These are phyloP conservation scores for Melieria picta DNA, from an alignment of 2,888 invertebrate genomes.

Conservation along the genomic window DNA sequence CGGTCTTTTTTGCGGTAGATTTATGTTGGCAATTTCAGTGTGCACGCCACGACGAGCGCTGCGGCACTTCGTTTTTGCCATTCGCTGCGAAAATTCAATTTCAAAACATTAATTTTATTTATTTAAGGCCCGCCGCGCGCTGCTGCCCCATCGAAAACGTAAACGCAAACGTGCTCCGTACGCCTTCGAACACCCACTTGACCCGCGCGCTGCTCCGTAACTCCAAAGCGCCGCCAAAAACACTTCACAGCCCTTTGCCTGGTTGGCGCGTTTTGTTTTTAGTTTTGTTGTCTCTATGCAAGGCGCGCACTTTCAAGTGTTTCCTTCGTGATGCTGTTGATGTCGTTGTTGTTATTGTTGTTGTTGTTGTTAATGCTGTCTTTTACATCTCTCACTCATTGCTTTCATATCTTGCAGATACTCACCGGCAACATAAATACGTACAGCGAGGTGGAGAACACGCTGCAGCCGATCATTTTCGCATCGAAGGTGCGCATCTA, in stretches of 20 bases:
- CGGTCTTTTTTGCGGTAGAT: slow-evolving; percentile 11
- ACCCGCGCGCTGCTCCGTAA: too few relatives aligned
- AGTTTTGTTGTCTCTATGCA: background rate
- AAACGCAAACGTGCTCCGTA: too few relatives aligned
- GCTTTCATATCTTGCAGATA: slow-evolving; percentile 68
- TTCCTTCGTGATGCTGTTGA: background rate
- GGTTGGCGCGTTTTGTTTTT: background rate
- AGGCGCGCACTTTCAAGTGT: background rate
- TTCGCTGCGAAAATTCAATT: slow-evolving; percentile 35
- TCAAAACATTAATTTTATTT: slow-evolving; percentile 41
- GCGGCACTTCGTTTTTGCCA: background rate
- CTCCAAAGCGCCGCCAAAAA: background rate
- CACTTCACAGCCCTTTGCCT: background rate
- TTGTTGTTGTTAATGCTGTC: background rate
- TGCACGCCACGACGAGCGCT: slow-evolving; percentile 31
- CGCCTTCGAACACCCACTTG: too few relatives aligned
- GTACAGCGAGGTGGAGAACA: slow-evolving; percentile 77
- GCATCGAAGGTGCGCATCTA: slow-evolving; percentile 81
- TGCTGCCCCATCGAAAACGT: too few relatives aligned
- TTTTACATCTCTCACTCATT: background rate
- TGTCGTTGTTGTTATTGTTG: background rate
- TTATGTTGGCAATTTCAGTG: slow-evolving; percentile 40
- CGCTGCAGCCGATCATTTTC: slow-evolving; percentile 79
- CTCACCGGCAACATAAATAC: slow-evolving; percentile 84
- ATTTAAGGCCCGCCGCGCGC: background rate